Evolutionary conservation across 2,888 invertebrate genomes (phyloP).

Genomic region (Petrolisthes manimaculis): DNA sequence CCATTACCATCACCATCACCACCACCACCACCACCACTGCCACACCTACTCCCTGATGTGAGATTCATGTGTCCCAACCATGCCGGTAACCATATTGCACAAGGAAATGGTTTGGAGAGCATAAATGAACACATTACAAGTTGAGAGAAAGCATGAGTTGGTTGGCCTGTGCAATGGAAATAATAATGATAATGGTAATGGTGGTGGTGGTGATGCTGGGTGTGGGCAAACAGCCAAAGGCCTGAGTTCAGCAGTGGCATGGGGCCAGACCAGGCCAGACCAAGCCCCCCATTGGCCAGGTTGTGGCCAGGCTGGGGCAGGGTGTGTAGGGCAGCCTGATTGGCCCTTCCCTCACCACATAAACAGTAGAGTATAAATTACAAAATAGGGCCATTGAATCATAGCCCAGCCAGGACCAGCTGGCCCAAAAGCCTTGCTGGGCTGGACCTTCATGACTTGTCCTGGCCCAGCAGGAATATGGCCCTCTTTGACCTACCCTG

Average conservation of each 20-base stretch:
- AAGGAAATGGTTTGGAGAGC: background rate
- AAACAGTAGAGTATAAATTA: background rate
- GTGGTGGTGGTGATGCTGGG: constrained; percentile 23
- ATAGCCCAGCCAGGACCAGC: constrained; percentile 14
- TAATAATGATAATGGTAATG: background rate
- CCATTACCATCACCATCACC: background rate
- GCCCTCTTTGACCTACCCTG: background rate
- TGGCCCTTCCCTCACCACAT: constrained; percentile 9
- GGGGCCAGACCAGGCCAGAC: background rate
- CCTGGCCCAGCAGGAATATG: background rate
- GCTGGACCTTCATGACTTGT: background rate
- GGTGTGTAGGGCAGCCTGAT: background rate
- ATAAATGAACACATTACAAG: background rate
- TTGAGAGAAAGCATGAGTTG: background rate
- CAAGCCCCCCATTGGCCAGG: too few species aligned
- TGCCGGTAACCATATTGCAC: constrained; percentile 26
- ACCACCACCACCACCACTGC: background rate
- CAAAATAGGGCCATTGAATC: background rate
- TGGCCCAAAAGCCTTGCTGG: constrained; percentile 7
- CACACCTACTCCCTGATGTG: constrained; percentile 10
- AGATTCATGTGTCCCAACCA: constrained; percentile 24
- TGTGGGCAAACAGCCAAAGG: background rate
- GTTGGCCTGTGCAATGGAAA: background rate
- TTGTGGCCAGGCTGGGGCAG: background rate
- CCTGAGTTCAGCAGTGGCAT: background rate